These are phyloP conservation scores for Peromyscus polionotus DNA, from an alignment of 2,113 vertebrate species.

Conservation along the genomic window DNA sequence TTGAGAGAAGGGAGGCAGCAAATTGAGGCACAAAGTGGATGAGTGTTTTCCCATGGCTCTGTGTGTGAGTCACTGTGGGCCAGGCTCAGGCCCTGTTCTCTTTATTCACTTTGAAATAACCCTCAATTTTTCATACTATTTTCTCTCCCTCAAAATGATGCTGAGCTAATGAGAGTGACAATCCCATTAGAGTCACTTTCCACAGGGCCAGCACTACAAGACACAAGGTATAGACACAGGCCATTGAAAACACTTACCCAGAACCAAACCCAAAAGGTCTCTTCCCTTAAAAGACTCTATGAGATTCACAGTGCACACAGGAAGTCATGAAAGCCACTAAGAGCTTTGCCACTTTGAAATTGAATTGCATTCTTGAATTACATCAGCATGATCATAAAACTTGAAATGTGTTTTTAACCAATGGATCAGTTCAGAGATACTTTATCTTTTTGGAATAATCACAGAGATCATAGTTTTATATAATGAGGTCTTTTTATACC, in stretches of 20 bases:
- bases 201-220: not conserved
- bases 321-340: slow-evolving; percentile 26
- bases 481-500: slow-evolving; percentile 74
- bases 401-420: slow-evolving; percentile 65
- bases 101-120: slow-evolving; percentile 65
- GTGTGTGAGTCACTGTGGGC: slow-evolving; percentile 60
- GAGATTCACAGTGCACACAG: not conserved
- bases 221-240: slow-evolving; percentile 3
- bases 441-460: slow-evolving; percentile 82
- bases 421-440: slow-evolving; percentile 78
- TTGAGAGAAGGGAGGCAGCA: slow-evolving; percentile 57
- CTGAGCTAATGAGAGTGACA: slow-evolving; percentile 68
- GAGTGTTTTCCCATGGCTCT: slow-evolving; percentile 66
- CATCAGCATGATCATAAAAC: slow-evolving; percentile 52
- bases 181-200: slow-evolving; percentile 62
- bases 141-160: slow-evolving; percentile 48
- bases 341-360: slow-evolving; percentile 38
- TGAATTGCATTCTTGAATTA: slow-evolving; percentile 29
- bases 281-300: slow-evolving; percentile 48
- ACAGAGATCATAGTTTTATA: slow-evolving; percentile 48
- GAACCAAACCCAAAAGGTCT: slow-evolving; percentile 36
- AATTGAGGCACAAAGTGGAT: slow-evolving; percentile 45
- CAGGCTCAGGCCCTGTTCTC: slow-evolving; percentile 22
- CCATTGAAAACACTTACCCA: slow-evolving; percentile 56
- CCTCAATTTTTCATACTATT: slow-evolving; percentile 60